Percentiles rank a stretch among this genome's conserved stretches.
These are phyloP conservation scores for Crotalus helleri DNA, from an alignment of 2,113 vertebrate genomes.

Conservation along the genomic window DNA sequence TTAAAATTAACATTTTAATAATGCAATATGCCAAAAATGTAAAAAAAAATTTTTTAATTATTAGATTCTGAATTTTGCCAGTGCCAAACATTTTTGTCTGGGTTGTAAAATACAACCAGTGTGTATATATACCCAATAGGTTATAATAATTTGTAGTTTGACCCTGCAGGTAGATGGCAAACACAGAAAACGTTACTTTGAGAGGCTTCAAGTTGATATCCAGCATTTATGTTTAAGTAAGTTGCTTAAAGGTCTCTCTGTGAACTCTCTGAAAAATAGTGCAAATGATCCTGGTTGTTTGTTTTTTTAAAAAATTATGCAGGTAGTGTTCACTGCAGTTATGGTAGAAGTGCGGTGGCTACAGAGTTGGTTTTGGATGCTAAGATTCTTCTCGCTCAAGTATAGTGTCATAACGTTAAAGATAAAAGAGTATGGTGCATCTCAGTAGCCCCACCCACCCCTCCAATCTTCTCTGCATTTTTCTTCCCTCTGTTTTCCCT, in stretches of 20 bases:
- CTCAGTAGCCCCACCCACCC: background rate
- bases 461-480: background rate
- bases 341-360: background rate
- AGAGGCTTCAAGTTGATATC: slow-evolving; percentile 94
- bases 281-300: background rate
- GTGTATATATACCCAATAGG: background rate
- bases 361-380: too few species aligned
- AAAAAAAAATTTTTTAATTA: background rate
- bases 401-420: background rate
- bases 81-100: background rate
- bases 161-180: slow-evolving; percentile 89
- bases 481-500: background rate
- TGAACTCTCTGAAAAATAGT: background rate
- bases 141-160: slow-evolving; percentile 5
- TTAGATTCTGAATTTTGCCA: background rate
- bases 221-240: slow-evolving; percentile 91
- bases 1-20: background rate
- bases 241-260: slow-evolving; percentile 42
- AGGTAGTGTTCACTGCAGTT: background rate
- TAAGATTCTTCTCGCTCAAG: background rate
- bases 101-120: background rate
- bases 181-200: slow-evolving; percentile 80
- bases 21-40: background rate
- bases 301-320: background rate
- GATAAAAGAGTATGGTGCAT: background rate